phyloP scores from a whole-genome alignment of 2,113 vertebrate genomes.

The Pedetes capensis region DNA sequence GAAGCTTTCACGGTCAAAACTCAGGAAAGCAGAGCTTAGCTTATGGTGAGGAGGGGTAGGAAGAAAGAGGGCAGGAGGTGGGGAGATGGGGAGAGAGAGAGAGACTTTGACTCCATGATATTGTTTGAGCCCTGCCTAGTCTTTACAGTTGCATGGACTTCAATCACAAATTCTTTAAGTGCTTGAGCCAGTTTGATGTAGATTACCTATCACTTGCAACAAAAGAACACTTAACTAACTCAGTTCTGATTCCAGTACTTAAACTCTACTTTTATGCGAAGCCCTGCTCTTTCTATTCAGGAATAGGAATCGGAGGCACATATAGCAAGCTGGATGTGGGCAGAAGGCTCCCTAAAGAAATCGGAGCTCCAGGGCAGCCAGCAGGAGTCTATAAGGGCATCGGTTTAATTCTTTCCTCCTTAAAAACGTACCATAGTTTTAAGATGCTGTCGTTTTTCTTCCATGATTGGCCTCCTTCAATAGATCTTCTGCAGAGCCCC shows the following conservation, averaged over 20 bases:
- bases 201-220: neutral
- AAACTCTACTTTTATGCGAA: neutral
- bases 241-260: neutral
- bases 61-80: neutral
- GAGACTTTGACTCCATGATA: neutral
- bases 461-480: neutral
- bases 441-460: neutral
- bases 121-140: neutral
- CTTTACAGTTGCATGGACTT: neutral
- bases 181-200: slow-evolving; percentile 4
- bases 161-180: neutral
- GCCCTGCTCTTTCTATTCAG: neutral
- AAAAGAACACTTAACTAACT: neutral
- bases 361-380: neutral
- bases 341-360: neutral
- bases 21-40: neutral
- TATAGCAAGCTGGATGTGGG: neutral
- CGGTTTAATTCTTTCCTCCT: neutral
- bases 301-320: neutral
- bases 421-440: neutral
- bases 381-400: too few species aligned
- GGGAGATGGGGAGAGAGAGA: neutral
- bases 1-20: neutral
- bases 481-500: neutral
- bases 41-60: neutral